These are phyloP conservation scores for Chionoecetes opilio DNA, from an alignment of 1,140 invertebrate genomes.

Conservation along the genomic window DNA sequence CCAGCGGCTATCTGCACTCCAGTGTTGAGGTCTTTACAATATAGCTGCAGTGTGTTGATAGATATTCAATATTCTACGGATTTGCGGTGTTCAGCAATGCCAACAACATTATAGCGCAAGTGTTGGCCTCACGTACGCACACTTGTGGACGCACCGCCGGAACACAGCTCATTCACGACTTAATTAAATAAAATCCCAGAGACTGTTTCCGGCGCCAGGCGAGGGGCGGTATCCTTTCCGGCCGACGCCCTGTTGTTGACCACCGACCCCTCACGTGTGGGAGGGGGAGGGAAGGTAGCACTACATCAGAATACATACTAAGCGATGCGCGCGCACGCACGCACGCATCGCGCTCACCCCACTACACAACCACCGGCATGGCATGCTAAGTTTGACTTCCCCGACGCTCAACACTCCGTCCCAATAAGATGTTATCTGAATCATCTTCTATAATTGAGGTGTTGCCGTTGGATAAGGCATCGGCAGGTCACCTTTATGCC, in stretches of 20 bases:
- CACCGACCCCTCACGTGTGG: background rate
- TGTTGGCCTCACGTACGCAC: background rate
- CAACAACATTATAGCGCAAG: background rate
- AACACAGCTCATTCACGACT: background rate
- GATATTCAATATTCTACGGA: too few species aligned
- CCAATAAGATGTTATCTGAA: too few species aligned
- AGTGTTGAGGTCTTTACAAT: too few species aligned
- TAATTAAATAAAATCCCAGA: background rate
- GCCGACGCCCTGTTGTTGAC: too few species aligned
- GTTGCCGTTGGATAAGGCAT: background rate
- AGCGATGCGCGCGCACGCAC: background rate
- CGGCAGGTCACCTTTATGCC: background rate
- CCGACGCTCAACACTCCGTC: too few species aligned
- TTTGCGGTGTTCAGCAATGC: too few species aligned
- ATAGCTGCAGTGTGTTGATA: too few species aligned
- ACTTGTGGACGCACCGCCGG: background rate
- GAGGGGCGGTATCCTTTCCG: background rate
- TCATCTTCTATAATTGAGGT: background rate
- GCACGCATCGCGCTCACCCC: background rate
- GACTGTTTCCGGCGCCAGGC: background rate
- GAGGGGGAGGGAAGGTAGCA: background rate
- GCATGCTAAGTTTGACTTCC: too few species aligned
- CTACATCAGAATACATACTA: background rate
- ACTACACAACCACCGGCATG: background rate
- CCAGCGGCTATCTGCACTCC: too few species aligned